Conservation (phyloP, 2,797 vertebrate species). For the Epinephelus malabaricus region DNA sequence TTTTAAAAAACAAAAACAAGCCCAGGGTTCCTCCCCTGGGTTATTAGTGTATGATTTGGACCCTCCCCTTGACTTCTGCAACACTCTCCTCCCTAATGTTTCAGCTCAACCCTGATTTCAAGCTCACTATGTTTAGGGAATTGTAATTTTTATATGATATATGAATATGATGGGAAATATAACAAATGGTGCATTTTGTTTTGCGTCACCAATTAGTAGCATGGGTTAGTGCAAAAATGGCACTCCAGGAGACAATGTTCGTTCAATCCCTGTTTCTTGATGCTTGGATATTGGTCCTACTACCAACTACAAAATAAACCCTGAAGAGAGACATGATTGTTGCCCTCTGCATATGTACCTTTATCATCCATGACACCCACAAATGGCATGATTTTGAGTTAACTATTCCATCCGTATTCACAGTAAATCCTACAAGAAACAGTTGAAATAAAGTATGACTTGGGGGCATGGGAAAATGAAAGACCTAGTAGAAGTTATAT, state of each 20-base stretch:
- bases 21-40: background rate
- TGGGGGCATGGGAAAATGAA: background rate
- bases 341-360: no score
- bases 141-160: background rate
- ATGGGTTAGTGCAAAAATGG: no score
- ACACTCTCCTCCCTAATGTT: background rate
- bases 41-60: background rate
- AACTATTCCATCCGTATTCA: background rate
- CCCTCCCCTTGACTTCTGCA: background rate
- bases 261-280: background rate
- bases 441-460: background rate
- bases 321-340: background rate
- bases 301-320: background rate
- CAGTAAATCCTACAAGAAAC: background rate
- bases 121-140: background rate
- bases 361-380: no score
- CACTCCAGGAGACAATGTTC: no score
- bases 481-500: background rate
- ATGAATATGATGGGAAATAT: background rate
- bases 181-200: no score
- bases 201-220: no score
- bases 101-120: background rate
- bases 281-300: background rate
- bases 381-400: no score
- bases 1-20: background rate